A percentile compares a stretch with the other conserved stretches of the same genome.
These are phyloP conservation scores for Poecilobothrus nobilitatus DNA, from an alignment of 2,888 invertebrate species.

Conservation along the genomic window DNA sequence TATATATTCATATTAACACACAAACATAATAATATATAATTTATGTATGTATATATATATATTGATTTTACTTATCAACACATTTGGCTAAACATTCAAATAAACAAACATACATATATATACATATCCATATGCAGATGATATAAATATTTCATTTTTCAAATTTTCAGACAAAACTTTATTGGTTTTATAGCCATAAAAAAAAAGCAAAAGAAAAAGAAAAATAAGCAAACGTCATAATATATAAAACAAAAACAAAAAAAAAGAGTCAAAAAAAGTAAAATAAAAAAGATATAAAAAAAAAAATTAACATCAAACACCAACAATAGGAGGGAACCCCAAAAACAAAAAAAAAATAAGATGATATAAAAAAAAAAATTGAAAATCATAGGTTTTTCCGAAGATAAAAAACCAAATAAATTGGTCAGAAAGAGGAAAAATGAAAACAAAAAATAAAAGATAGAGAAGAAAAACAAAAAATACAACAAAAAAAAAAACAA, in stretches of 20 bases:
- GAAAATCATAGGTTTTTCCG: not conserved
- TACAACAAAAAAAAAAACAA: too few species aligned
- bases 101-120: too few species aligned
- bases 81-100: too few species aligned
- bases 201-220: not conserved
- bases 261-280: not conserved
- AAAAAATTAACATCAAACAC: too few species aligned
- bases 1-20: too few species aligned
- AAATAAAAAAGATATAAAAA: too few species aligned
- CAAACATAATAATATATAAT: too few species aligned
- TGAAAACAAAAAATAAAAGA: not conserved
- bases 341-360: too few species aligned
- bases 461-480: not conserved
- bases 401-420: not conserved
- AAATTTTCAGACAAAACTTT: slow-evolving; percentile 3
- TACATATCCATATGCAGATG: too few species aligned
- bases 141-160: not conserved
- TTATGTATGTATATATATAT: too few species aligned
- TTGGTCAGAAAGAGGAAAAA: not conserved
- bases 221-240: not conserved
- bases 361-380: not conserved
- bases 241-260: not conserved
- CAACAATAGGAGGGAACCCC: too few species aligned
- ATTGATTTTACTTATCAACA: too few species aligned
- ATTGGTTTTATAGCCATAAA: not conserved